phyloP scores from a whole-genome alignment of 2,888 invertebrate genomes.

The Troides oblongomaculatus region DNA sequence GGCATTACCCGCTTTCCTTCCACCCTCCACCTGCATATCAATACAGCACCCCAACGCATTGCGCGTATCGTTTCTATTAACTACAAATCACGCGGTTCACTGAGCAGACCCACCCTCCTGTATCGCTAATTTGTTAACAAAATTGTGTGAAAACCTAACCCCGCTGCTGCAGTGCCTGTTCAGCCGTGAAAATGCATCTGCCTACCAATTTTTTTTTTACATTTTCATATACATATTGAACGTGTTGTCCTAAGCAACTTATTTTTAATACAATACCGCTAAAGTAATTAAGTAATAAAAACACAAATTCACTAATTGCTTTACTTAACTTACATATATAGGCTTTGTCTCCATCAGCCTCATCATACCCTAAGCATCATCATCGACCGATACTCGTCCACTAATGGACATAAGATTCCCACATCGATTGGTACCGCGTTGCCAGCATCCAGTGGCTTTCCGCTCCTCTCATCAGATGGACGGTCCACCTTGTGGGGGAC shows the following conservation, averaged over 20 bases:
- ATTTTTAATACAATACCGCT: no score
- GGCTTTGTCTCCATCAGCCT: no score
- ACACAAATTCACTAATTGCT: no score
- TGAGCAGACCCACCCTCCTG: constrained; percentile 36
- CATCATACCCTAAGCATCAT: no score
- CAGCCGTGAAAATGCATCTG: constrained; percentile 38
- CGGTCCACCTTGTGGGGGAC: no score
- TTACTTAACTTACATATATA: no score
- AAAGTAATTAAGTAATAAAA: no score
- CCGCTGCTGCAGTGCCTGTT: constrained; percentile 28
- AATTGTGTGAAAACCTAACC: constrained; percentile 43
- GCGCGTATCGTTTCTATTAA: constrained; percentile 37
- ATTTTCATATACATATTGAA: neutral
- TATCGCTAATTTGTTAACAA: constrained; percentile 45
- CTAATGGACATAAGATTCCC: no score
- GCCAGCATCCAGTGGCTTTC: no score
- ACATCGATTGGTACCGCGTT: no score
- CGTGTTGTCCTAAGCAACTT: neutral
- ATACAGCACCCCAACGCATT: constrained; percentile 27
- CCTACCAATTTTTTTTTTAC: neutral
- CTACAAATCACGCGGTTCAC: constrained; percentile 50
- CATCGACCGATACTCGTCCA: no score
- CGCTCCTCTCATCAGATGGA: no score
- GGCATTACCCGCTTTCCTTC: neutral
- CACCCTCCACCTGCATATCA: constrained; percentile 25